Base-by-base conservation (phyloP, 1,140 invertebrate species). In the Copidosoma floridanum region DNA sequence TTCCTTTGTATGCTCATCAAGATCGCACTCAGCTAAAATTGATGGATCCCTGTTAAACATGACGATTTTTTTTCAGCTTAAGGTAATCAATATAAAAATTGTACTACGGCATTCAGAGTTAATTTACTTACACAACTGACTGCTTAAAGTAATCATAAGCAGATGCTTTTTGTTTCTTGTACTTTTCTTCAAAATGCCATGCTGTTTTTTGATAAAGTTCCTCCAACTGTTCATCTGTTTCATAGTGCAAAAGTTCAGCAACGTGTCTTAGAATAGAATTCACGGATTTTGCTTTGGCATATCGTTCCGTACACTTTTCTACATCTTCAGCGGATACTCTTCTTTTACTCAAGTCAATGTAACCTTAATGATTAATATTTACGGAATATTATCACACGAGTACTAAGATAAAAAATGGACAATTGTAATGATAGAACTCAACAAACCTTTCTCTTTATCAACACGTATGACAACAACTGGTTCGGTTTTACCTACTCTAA, bases 401-500 rank as follows among this genome's bases (percentile, higher is more conserved):
- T 38, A 32, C 26, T 24, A 26, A 10, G 38, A 26, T 3, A 37
- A n/a, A n/a, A 0, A 38, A 37, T 37, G 24, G 37, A 47, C 1
- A 23, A 18, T 23, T 46, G 38, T 53, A 18, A 44, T 38, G 21
- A 43, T 41, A 46, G 50, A 53, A 35, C n/a, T 46, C 35, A 44
- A 52, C 44, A 69, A 79, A 94, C 94, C 97, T 88, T 99, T 99
- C 69, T 99, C 95, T 85, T 98, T 97, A 74, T 99, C 97, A 8
- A 99, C 98, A 82, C 98, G 87, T 77, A 99, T 99, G 35, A 99
- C 98, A 47, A 99, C 96, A 29, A 99, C 97, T 58, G 97, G 97
- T 82, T 99, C 98, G 60, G 92, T 98, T 82, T 98, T 93, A 29
- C 97, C 98, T 44, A 99, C 95, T 67, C 97, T 86, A 76, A 99